Base-by-base conservation (phyloP, 2,113 vertebrate species). In the Pelmatolapia mariae region DNA sequence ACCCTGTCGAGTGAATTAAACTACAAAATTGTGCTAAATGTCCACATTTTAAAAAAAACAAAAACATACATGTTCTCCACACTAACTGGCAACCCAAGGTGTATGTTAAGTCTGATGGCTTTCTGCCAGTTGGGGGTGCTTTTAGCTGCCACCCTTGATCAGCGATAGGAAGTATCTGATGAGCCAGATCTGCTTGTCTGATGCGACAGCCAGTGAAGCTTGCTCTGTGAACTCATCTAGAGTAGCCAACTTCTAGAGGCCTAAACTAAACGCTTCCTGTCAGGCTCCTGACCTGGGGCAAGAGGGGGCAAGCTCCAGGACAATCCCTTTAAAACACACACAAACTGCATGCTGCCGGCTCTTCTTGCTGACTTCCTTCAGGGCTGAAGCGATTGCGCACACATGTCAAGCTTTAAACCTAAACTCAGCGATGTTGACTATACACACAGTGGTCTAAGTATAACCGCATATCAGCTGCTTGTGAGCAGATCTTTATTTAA, bases 381-480 rank as follows among this genome's bases (percentile, higher is more conserved):
- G n/a, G 61, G 43, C 16, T 40, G 57, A 52, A 43, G 73, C 11
- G 4, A 52, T n/a, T 26, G 50, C 8, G 3, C 52, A 81, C 57
- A 81, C 59, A 50, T 31, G 78, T 76, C 5, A 63, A 19, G 84
- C 53, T 81, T 91, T 52, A 59, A 89, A 66, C 83, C 85, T 63
- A 45, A 93, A 84, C 88, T 90, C 79, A 87, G 81, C 71, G 66
- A 83, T 95, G 94, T 95, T 95, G 92, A 95, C 93, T 91, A 53
- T 92, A 95, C 36, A 95, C 87, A 95, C 24, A 1, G 36, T 19
- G 61, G 3, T 18, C 76, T 53, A 83, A 81, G 87, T 86, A 82
- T 85, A 87, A 89, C 86, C 1, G 16, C 71, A 86, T 83, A 91
- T 94, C 93, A 94, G 91, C 91, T 95, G 95, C 94, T 95, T 95